These are phyloP conservation scores for Coilia nasus DNA, from an alignment of 2,797 vertebrate species.

Conservation along the genomic window DNA sequence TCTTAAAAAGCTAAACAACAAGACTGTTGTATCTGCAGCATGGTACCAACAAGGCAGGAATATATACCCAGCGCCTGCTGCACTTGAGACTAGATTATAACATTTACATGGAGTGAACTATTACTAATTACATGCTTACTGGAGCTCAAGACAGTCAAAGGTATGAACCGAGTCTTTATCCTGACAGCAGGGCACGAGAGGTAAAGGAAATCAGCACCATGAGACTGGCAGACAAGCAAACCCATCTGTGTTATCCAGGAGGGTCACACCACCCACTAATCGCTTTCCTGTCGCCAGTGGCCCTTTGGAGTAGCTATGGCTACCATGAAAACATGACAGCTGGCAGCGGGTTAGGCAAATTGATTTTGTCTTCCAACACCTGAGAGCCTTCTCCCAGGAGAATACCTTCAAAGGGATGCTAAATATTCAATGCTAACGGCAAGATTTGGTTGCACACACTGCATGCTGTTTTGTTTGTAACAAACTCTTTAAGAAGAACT, in stretches of 20 bases:
- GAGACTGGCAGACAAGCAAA: slow-evolving; percentile 31
- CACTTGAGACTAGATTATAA: not conserved
- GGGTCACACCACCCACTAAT: slow-evolving; percentile 49
- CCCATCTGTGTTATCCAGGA: slow-evolving; percentile 50
- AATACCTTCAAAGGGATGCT: slow-evolving; percentile 7
- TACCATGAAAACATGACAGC: slow-evolving; percentile 32
- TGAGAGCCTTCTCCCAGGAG: not conserved
- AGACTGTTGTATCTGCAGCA: not conserved
- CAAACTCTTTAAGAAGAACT: not conserved
- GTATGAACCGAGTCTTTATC: slow-evolving; percentile 23
- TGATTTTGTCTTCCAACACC: slow-evolving; percentile 33
- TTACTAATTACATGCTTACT: slow-evolving; percentile 41
- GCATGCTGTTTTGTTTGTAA: not conserved
- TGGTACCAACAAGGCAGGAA: not conserved
- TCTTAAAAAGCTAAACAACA: not conserved
- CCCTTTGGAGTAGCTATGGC: slow-evolving; percentile 1
- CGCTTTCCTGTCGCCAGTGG: slow-evolving; percentile 33
- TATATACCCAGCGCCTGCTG: not conserved
- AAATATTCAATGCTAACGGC: not conserved
- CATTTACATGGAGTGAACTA: not conserved
- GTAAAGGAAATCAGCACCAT: slow-evolving; percentile 38
- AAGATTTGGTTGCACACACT: not conserved
- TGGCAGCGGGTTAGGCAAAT: slow-evolving; percentile 33
- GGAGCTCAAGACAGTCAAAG: slow-evolving; percentile 20
- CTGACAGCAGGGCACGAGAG: slow-evolving; percentile 42